Base-by-base conservation (phyloP, 2,113 vertebrate species). In the Melanerpes formicivorus region DNA sequence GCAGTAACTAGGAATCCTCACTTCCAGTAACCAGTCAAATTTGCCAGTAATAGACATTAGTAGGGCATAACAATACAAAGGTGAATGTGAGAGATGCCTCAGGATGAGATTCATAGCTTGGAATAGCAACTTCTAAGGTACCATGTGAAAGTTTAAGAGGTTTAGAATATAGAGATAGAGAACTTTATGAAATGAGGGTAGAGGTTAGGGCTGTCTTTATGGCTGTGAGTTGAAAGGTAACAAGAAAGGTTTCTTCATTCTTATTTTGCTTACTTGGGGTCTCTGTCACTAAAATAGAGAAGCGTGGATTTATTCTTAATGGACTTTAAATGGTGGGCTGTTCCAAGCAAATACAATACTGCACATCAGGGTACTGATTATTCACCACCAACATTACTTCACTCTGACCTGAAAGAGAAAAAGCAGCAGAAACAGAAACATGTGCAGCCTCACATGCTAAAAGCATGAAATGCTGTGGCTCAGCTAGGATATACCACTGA, bases 381-480 rank as follows among this genome's bases (percentile, higher is more conserved):
- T n/a, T 59, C 26, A 81, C 18, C 22, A 40, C 21, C 64, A 15
- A 0, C 4, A 5, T 23, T 59, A 52, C 71, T 72, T 8, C 29
- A 14, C 40, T 12, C 32, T 34, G 42, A 60, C 34, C 64, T 64
- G 59, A n/a, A 52, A 71, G 29, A 55, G 37, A 80, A 67, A 63
- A 71, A 1, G 3, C 10, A 59, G 42, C 50, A 71, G 34, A 46
- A 76, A n/a, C 48, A 4, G 18, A 32, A 75, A 63, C 50, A 50
- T 0, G 1, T 29, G 14, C 25, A 1, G 42, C 37, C 56, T 64
- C 13, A 14, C 5, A 2, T 5, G 21, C 55, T 42, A 27, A 74
- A 69, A 63, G 40, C 48, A 30, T 3, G 14, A 44, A 42, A 48
- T 12, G 32, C 48, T 29, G 44, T 11, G 18, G 60, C 62, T 55